phyloP scores from a whole-genome alignment of 2,888 invertebrate species.

The Exephanes ischioxanthus region DNA sequence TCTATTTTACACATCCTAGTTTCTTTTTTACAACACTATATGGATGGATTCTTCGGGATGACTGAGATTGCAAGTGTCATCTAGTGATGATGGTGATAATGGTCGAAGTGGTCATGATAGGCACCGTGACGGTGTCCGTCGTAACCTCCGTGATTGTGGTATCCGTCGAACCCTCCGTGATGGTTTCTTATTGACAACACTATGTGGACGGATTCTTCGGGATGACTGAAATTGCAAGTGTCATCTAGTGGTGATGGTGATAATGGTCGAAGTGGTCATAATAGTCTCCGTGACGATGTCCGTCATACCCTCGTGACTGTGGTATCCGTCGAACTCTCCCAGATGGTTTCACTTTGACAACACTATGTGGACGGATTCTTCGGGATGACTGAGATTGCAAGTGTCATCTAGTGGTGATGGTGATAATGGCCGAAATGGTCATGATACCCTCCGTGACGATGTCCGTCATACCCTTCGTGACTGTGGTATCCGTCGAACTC shows the following conservation, averaged over 20 bases:
- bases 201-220: no score
- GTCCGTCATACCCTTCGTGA: slow-evolving; percentile 14
- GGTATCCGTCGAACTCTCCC: slow-evolving; percentile 49
- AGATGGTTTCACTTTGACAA: not conserved
- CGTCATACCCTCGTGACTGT: not conserved
- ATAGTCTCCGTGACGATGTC: slow-evolving; percentile 35
- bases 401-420: slow-evolving; percentile 61
- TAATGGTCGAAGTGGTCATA: slow-evolving; percentile 70
- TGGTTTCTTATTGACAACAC: not conserved
- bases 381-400: no score
- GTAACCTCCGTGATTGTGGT: not conserved
- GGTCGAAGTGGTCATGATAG: no score
- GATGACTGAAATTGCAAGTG: not conserved
- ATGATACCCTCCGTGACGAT: slow-evolving; percentile 42
- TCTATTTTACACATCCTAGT: not conserved
- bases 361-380: not conserved
- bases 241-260: slow-evolving; percentile 68
- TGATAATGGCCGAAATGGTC: slow-evolving; percentile 72
- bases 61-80: no score
- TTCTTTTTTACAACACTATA: not conserved
- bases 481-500: slow-evolving; percentile 21
- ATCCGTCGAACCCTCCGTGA: no score
- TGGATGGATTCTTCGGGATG: no score
- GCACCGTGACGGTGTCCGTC: not conserved
- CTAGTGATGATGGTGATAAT: no score